phyloP scores from a whole-genome alignment of 2,888 invertebrate species.

The Bellardia pandia region DNA sequence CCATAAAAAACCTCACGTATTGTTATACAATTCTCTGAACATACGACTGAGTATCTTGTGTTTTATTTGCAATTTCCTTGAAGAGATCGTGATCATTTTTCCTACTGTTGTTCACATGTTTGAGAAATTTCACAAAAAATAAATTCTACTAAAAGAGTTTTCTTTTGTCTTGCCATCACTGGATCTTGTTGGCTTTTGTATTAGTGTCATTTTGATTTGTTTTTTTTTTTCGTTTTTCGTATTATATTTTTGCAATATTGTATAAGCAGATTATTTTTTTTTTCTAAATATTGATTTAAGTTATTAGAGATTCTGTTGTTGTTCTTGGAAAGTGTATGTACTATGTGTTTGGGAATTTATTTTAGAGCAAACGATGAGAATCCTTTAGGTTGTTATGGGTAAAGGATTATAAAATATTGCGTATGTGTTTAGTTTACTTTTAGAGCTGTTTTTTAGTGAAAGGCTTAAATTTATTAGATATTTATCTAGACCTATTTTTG shows the following conservation, averaged over 20 bases:
- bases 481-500: slow-evolving; percentile 48
- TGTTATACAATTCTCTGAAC: slow-evolving; percentile 63
- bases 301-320: slow-evolving; percentile 1
- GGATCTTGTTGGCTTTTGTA: slow-evolving; percentile 75
- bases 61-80: slow-evolving; percentile 68
- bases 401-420: slow-evolving; percentile 65
- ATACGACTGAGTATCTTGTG: slow-evolving; percentile 12
- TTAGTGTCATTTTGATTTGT: slow-evolving; percentile 72
- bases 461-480: slow-evolving; percentile 66
- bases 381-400: slow-evolving; percentile 55
- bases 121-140: slow-evolving; percentile 43
- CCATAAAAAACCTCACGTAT: slow-evolving; percentile 62
- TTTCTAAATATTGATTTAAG: slow-evolving; percentile 62
- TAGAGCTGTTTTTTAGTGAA: slow-evolving; percentile 46
- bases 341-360: slow-evolving; percentile 70
- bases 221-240: slow-evolving; percentile 21
- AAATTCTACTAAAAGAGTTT: slow-evolving; percentile 40
- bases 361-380: slow-evolving; percentile 64
- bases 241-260: slow-evolving; percentile 66
- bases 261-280: slow-evolving; percentile 66
- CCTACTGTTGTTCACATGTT: slow-evolving; percentile 54
- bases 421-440: neutral
- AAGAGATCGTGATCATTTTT: slow-evolving; percentile 63
- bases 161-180: slow-evolving; percentile 60
- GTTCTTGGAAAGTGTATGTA: slow-evolving; percentile 54